A percentile compares a stretch with the other conserved stretches of the same genome.
These are phyloP conservation scores for Lasioglossum calceatum DNA, from an alignment of 2,888 invertebrate species.

Conservation along the genomic window DNA sequence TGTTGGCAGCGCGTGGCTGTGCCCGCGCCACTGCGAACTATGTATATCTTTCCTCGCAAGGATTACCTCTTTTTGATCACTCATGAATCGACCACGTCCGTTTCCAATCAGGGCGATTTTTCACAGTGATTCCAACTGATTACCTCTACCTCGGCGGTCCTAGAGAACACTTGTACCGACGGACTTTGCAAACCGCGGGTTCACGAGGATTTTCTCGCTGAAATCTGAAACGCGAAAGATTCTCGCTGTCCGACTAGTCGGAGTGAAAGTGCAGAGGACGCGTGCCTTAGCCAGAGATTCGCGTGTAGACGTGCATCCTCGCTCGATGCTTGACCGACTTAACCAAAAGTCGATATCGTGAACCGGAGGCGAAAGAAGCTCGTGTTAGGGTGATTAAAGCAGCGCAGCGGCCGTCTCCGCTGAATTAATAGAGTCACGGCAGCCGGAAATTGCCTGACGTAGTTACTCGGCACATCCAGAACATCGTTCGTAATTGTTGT, in stretches of 20 bases:
- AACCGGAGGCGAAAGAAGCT: conserved; percentile 33
- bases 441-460: conserved; percentile 2
- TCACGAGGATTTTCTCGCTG: background rate
- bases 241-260: conserved; percentile 24
- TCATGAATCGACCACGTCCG: too few species aligned
- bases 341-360: conserved; percentile 62
- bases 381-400: conserved; percentile 44
- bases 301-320: conserved; percentile 47
- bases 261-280: conserved; percentile 60
- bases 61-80: background rate
- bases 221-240: background rate
- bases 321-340: conserved; percentile 66
- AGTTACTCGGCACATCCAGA: background rate
- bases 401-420: background rate
- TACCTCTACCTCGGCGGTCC: background rate
- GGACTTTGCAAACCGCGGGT: background rate
- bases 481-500: background rate
- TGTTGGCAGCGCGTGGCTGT: background rate
- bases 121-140: too few species aligned
- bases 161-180: background rate
- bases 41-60: background rate
- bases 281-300: conserved; percentile 33
- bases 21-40: background rate
- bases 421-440: background rate
- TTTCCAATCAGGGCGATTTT: too few species aligned